Percentiles rank a stretch among this genome's conserved stretches.
These are phyloP conservation scores for Acanthurus leucopareius DNA, from an alignment of 2,797 vertebrate species.

Conservation along the genomic window DNA sequence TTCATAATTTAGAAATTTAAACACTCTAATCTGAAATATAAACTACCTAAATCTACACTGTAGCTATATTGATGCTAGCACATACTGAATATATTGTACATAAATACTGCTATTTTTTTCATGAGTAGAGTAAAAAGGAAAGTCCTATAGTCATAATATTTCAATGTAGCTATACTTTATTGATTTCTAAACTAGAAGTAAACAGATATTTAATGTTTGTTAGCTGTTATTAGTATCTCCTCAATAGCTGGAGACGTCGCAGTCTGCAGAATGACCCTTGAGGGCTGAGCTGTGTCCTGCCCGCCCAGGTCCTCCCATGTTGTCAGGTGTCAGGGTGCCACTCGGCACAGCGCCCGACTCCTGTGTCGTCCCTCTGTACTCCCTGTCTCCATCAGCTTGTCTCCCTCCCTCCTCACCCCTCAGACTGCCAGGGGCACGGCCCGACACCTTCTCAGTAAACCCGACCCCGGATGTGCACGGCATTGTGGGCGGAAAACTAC, in stretches of 20 bases:
- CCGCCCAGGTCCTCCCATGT: slow-evolving; percentile 71
- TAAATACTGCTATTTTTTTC: slow-evolving; percentile 3
- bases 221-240: slow-evolving; percentile 41
- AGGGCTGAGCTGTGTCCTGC: slow-evolving; percentile 66
- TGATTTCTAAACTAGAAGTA: slow-evolving; percentile 4
- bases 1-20: not conserved
- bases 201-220: slow-evolving; percentile 26
- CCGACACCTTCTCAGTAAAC: slow-evolving; percentile 69
- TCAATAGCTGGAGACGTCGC: slow-evolving; percentile 53
- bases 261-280: slow-evolving; percentile 55
- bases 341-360: slow-evolving; percentile 66
- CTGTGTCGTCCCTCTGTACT: slow-evolving; percentile 83
- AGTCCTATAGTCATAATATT: slow-evolving; percentile 8
- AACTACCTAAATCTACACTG: not conserved
- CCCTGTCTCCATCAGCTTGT: slow-evolving; percentile 93
- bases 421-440: slow-evolving; percentile 85
- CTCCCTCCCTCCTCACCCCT: slow-evolving; percentile 92
- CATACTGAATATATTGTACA: not conserved
- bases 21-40: not conserved
- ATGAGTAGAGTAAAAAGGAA: slow-evolving; percentile 11
- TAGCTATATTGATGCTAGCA: slow-evolving; percentile 10
- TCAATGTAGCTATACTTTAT: slow-evolving; percentile 6
- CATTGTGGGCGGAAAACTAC: slow-evolving; percentile 91
- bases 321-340: slow-evolving; percentile 73
- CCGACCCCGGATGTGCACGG: slow-evolving; percentile 86